A percentile compares a stretch with the other conserved stretches of the same genome.
phyloP scores from a whole-genome alignment of 1,140 invertebrate species.

The Brachionus rotundiformis region DNA sequence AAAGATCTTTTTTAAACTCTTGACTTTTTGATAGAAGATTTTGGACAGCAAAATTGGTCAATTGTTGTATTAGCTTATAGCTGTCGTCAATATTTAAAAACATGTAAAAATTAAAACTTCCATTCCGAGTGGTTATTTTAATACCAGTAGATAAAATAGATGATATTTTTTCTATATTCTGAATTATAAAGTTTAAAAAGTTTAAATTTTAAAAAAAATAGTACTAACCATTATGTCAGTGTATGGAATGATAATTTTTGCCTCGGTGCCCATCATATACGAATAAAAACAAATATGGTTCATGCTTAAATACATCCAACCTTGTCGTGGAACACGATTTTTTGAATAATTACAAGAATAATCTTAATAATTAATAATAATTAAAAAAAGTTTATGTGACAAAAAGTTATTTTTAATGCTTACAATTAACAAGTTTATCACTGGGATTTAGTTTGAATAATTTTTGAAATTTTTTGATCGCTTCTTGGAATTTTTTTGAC shows the following conservation, averaged over 20 bases:
- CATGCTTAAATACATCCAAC: constrained; percentile 91
- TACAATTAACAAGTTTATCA: constrained; percentile 94
- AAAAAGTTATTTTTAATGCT: no score
- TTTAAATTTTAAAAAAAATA: background rate
- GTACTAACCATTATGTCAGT: constrained; percentile 67
- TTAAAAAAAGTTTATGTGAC: constrained; percentile 45
- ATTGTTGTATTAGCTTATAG: constrained; percentile 85
- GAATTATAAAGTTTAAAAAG: constrained; percentile 16
- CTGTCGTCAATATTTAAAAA: constrained; percentile 85
- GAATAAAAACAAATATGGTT: constrained; percentile 94
- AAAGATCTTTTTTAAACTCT: constrained; percentile 51
- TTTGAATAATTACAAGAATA: constrained; percentile 83
- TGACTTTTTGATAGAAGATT: constrained; percentile 62
- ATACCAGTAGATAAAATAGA: constrained; percentile 31
- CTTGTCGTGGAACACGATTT: constrained; percentile 84
- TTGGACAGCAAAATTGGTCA: constrained; percentile 95
- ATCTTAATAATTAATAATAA: constrained; percentile 59
- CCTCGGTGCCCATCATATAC: constrained; percentile 85
- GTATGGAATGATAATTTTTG: constrained; percentile 79
- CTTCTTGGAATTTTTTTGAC: constrained; percentile 76
- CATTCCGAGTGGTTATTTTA: constrained; percentile 17
- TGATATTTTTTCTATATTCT: constrained; percentile 49
- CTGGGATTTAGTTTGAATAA: constrained; percentile 86
- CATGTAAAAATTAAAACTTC: constrained; percentile 69
- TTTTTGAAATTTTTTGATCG: constrained; percentile 81